phyloP scores from a whole-genome alignment of 2,888 invertebrate genomes.

The Corbicula japonica region DNA sequence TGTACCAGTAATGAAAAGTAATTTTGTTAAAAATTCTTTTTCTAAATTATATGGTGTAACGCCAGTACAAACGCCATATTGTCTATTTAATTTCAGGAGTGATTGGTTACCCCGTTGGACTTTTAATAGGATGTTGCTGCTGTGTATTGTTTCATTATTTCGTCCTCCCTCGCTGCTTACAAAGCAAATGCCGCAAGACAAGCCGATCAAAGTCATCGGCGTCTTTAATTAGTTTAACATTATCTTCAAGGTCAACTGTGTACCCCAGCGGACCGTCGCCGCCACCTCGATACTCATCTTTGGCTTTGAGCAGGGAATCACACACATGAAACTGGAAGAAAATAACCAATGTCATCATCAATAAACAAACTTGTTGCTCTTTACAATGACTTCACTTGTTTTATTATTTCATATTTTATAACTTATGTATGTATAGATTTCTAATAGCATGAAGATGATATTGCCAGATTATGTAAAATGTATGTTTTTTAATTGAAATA shows the following conservation, averaged over 20 bases:
- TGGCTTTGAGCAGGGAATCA: not conserved
- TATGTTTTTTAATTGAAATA: too few relatives aligned
- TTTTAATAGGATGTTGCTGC: slow-evolving; percentile 19
- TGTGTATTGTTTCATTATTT: slow-evolving; percentile 43
- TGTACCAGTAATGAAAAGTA: too few relatives aligned
- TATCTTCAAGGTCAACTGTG: slow-evolving; percentile 14
- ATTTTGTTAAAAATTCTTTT: too few relatives aligned
- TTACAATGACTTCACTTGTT: too few relatives aligned
- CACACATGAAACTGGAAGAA: not conserved
- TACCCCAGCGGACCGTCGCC: slow-evolving; percentile 3
- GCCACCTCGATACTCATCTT: slow-evolving; percentile 32
- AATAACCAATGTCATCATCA: too few relatives aligned
- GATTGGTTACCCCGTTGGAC: slow-evolving; percentile 41
- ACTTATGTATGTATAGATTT: too few relatives aligned
- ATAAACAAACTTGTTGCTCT: too few relatives aligned
- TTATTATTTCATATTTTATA: too few relatives aligned
- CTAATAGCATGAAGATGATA: too few relatives aligned
- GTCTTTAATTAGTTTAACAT: not conserved
- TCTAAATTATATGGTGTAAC: too few relatives aligned
- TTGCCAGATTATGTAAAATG: too few relatives aligned
- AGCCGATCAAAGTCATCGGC: slow-evolving; percentile 8
- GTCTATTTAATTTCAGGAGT: slow-evolving; percentile 30
- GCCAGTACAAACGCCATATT: too few relatives aligned
- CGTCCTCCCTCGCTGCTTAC: slow-evolving; percentile 31
- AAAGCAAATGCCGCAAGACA: not conserved